A percentile compares a stretch with the other conserved stretches of the same genome.
phyloP scores from a whole-genome alignment of 2,888 invertebrate genomes.

The Temnothorax unifasciatus region DNA sequence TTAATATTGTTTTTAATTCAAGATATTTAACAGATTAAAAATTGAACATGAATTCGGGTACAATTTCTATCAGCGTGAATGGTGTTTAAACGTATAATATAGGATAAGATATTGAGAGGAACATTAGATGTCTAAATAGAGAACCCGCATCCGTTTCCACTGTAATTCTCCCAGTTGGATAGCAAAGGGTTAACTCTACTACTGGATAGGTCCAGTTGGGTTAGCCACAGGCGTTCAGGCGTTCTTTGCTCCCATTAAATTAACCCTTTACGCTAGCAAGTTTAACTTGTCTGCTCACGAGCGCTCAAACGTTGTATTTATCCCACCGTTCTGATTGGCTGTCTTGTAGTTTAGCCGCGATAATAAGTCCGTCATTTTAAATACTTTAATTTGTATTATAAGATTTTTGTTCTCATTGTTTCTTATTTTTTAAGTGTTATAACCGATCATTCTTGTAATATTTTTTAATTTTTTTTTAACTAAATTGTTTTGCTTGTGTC shows the following conservation, averaged over 20 bases:
- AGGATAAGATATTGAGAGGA: slow-evolving; percentile 38
- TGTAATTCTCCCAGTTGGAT: slow-evolving; percentile 49
- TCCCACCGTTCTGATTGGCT: slow-evolving; percentile 35
- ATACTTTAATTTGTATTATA: not conserved
- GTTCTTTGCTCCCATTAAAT: slow-evolving; percentile 56
- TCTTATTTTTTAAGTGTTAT: not conserved
- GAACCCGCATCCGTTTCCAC: slow-evolving; percentile 53
- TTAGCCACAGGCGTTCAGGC: slow-evolving; percentile 58
- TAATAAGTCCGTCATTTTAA: not conserved
- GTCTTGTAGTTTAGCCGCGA: not conserved
- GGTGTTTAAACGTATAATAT: slow-evolving; percentile 24
- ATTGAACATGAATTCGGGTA: not conserved
- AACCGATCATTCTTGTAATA: not conserved
- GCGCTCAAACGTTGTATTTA: slow-evolving; percentile 35
- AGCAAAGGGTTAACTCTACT: slow-evolving; percentile 52
- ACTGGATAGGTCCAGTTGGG: slow-evolving; percentile 50
- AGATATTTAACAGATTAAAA: not conserved
- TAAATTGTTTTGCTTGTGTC: not conserved
- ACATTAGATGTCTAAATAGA: slow-evolving; percentile 48
- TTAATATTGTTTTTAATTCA: not conserved
- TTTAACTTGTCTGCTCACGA: slow-evolving; percentile 32
- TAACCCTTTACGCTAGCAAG: slow-evolving; percentile 55
- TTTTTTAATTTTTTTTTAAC: not conserved
- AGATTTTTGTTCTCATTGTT: not conserved
- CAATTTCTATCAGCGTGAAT: slow-evolving; percentile 10